Evolutionary conservation across 2,113 vertebrate species (phyloP), one percentile per base, ranked within the genome.

Genomic region (Camelus dromedarius): DNA sequence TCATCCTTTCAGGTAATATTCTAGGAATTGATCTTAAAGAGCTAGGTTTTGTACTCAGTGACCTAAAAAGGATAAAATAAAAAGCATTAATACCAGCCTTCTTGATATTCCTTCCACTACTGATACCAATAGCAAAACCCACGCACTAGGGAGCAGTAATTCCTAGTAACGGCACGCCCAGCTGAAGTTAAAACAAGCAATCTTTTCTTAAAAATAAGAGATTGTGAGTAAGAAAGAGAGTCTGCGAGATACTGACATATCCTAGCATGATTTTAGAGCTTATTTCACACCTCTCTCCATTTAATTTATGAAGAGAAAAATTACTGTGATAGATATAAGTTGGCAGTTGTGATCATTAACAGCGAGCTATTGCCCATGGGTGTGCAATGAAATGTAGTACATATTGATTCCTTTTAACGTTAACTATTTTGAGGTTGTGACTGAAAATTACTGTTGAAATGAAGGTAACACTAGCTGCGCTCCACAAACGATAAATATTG

Each of bases 371-470:
- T 97, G 93, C 76, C 96, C 90, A 90, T 26, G 1, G 12, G 88
- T 60, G 82, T 9, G 42, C 50, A 96, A 56, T 96, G 97, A 93
- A 87, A 87, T 30, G 83, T 8, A 89, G 32, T 80, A 50, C 94
- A 96, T 62, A 28, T 96, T 97, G 67, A 97, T 96, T 97, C 90
- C 91, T 95, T 87, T 89, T 96, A 56, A 86, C 58, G 18, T 95
- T 42, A 97, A 98, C n/a, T 95, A 92, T 97, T 96, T 91, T 96
- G 93, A 97, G 96, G 70, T 66, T 89, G 92, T 80, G 87, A 97
- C 76, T 95, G 91, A 98, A 97, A 93, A 96, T 96, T 96, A 92
- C 79, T 97, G 89, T 76, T 75, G 97, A 97, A 96, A 95, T 95
- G 66, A 19, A 96, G 52, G 84, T 87, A 97, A 91, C 89, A 77